Evolutionary conservation across 2,888 invertebrate species (phyloP), one percentile per base, ranked within the genome.

Genomic region (Gastrophysa polygoni): DNA sequence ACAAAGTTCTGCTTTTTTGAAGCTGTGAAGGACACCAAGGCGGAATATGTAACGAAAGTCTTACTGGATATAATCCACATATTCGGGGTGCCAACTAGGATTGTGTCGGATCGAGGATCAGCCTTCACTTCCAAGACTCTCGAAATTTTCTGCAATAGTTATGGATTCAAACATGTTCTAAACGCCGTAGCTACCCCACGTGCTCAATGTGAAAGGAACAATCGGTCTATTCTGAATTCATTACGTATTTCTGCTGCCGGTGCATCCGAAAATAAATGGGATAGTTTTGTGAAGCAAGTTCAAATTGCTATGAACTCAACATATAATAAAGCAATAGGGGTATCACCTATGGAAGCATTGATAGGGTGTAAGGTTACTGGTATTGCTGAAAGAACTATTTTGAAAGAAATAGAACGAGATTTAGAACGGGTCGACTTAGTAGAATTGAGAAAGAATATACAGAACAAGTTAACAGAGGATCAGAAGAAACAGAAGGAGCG

Each of bases 301-400:
- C 72, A 72, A 52, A 68, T 58, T 56, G 73, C 68, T 0, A 59
- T 78, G 0, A 77, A 77, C 49, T 61, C 46, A 7, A 61, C 50
- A 1, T 32, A 57, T 29, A 70, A 71, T 48, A 68, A 64, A 46
- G 60, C 58, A 20, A 68, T 67, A 14, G 64, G 60, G 21, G 24
- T 57, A 7, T 65, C 70, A 10, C 68, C 70, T 10, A 59, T 63
- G 29, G 63, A 71, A 59, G 66, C 63, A 14, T 54, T 74, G 8
- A 34, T 52, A n/a, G 34, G 24, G 7, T 24, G 7, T 7, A 24
- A 24, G 66, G 52, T 74, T 10, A 34, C 34, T 16, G 34, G 24
- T 24, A 7, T 7, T 5, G 24, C 24, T 5, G 24, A 24, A 7
- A 7, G 4, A 24, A 24, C 4, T 5, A 24, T 24, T 24, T 24